Evolutionary conservation across 2,797 vertebrate genomes (phyloP).

Genomic region (Microctenopoma lineatum): DNA sequence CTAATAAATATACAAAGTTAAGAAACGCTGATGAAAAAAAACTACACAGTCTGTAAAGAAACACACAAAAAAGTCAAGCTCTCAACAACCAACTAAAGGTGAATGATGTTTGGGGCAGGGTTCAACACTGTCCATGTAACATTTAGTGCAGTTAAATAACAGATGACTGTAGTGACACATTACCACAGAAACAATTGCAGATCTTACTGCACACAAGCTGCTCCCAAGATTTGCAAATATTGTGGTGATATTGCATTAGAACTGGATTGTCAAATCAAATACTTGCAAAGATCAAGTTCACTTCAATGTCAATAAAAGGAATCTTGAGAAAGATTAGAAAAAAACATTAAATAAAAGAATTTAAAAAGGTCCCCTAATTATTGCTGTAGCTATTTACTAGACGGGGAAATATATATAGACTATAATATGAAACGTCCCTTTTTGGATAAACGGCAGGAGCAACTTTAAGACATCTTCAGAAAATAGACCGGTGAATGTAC

Average conservation of each 20-base stretch:
- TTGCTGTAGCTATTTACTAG: not conserved
- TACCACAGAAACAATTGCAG: too few relatives aligned
- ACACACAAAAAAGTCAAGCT: slow-evolving; percentile 1
- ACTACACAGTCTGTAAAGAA: not conserved
- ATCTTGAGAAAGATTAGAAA: not conserved
- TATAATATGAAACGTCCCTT: not conserved
- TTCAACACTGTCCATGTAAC: not conserved
- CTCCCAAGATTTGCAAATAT: slow-evolving; percentile 3
- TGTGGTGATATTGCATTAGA: not conserved
- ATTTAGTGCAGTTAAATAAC: not conserved
- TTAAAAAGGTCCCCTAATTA: not conserved
- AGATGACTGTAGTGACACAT: not conserved
- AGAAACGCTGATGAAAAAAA: not conserved
- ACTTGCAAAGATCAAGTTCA: not conserved
- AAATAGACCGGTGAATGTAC: not conserved
- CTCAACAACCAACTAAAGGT: not conserved
- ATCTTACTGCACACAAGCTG: not conserved
- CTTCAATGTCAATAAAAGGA: not conserved
- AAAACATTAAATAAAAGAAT: not conserved
- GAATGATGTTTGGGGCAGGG: not conserved
- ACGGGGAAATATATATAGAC: too few relatives aligned
- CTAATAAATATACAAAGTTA: not conserved
- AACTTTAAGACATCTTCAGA: not conserved
- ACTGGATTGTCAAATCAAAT: not conserved
- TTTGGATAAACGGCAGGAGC: not conserved